Conservation (phyloP, 1,140 invertebrate species). For the Plectrocnemia conspersa region DNA sequence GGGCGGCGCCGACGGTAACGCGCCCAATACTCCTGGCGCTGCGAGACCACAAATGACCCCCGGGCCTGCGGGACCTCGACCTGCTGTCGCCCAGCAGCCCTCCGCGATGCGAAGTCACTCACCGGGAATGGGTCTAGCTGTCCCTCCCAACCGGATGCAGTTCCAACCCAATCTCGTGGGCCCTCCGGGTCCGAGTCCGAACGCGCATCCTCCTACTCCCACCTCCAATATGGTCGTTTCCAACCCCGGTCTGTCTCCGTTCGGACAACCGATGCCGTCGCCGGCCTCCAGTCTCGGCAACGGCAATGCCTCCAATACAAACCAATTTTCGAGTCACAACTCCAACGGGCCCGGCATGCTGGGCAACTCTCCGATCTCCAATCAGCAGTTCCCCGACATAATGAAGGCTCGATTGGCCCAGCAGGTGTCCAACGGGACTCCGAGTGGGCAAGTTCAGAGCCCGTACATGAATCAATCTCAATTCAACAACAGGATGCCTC, state of each 20-base stretch:
- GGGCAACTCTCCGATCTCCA: constrained; percentile 49
- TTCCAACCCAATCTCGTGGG: constrained; percentile 58
- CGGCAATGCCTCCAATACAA: constrained; percentile 53
- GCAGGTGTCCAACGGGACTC: constrained; percentile 24
- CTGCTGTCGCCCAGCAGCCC: constrained; percentile 42
- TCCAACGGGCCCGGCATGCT: constrained; percentile 53
- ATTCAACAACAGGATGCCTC: constrained; percentile 41
- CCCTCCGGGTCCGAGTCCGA: constrained; percentile 64
- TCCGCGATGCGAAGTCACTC: constrained; percentile 58
- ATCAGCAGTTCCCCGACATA: constrained; percentile 50
- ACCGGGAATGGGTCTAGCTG: constrained; percentile 55
- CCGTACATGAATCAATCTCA: constrained; percentile 43
- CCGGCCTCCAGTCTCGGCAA: constrained; percentile 43
- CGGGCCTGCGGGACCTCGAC: constrained; percentile 30
- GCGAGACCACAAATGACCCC: constrained; percentile 39
- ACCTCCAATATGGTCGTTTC: constrained; percentile 54
- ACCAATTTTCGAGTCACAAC: constrained; percentile 50
- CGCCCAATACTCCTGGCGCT: constrained; percentile 40
- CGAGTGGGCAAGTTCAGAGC: constrained; percentile 37
- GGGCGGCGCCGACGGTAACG: constrained; percentile 50
- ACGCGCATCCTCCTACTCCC: constrained; percentile 53
- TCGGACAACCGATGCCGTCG: constrained; percentile 56
- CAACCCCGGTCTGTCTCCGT: constrained; percentile 62
- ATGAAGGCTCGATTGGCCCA: constrained; percentile 51
- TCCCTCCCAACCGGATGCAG: constrained; percentile 57